Evolutionary conservation across 2,888 invertebrate genomes (phyloP).

Genomic region (Agrotis ipsilon): DNA sequence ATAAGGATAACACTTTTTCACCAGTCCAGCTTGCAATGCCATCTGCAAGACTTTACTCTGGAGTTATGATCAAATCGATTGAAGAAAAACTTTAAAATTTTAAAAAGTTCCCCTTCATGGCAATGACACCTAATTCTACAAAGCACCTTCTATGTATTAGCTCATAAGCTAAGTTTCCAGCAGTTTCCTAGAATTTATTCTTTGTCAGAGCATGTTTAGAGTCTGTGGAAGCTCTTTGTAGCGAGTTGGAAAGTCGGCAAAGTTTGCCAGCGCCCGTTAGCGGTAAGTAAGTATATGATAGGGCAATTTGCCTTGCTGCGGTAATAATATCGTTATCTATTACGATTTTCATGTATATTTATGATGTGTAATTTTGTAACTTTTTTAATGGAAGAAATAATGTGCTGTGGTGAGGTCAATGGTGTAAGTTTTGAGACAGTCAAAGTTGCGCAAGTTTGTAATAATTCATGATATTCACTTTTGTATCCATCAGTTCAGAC

Average conservation of each 20-base stretch:
- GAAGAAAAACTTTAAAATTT: conserved; percentile 8
- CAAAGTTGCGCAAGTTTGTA: background rate
- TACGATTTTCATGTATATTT: conserved; percentile 55
- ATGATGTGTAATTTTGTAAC: conserved; percentile 47
- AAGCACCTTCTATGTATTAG: conserved; percentile 40
- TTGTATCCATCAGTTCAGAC: background rate
- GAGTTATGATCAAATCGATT: conserved; percentile 6
- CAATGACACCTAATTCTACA: conserved; percentile 34
- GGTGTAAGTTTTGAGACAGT: background rate
- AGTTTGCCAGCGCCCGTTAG: conserved; percentile 67
- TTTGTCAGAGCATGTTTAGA: conserved; percentile 60
- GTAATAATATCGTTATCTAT: conserved; percentile 62
- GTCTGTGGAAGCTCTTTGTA: conserved; percentile 66
- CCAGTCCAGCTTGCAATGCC: background rate
- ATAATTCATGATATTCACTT: background rate
- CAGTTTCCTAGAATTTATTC: conserved; percentile 54
- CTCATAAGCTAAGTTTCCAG: conserved; percentile 51
- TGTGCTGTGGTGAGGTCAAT: conserved; percentile 3
- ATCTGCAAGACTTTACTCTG: conserved; percentile 6
- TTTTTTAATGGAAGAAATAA: conserved; percentile 38
- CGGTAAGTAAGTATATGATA: conserved; percentile 67
- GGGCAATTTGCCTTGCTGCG: conserved; percentile 63
- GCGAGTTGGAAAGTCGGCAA: conserved; percentile 69
- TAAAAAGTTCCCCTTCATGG: background rate
- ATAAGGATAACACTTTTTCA: background rate